Conservation (phyloP, 2,888 invertebrate genomes). For the Machimus atricapillus region DNA sequence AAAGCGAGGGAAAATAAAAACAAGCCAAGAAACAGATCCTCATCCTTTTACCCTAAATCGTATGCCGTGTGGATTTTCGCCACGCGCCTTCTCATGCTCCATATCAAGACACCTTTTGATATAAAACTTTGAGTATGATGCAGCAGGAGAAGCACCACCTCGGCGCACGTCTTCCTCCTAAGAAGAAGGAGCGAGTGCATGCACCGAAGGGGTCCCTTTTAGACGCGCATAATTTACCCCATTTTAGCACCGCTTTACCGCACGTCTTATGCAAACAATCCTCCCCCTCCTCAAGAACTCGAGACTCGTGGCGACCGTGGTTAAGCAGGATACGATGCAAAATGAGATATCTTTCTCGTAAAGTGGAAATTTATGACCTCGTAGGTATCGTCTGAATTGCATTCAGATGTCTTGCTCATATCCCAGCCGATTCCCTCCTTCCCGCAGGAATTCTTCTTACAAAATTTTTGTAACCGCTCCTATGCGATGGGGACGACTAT, state of each 20-base stretch:
- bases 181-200: not conserved
- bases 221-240: not conserved
- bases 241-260: not conserved
- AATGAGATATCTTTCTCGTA: not conserved
- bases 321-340: not conserved
- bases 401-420: not conserved
- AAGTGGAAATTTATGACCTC: not conserved
- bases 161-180: not conserved
- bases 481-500: not conserved
- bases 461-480: not conserved
- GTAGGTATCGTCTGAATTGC: not conserved
- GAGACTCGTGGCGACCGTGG: not conserved
- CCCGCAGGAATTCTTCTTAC: not conserved
- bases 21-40: not conserved
- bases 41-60: not conserved
- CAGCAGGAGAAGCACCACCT: not conserved
- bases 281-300: not conserved
- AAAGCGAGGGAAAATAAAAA: not conserved
- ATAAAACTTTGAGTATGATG: not conserved
- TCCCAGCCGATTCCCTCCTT: not conserved
- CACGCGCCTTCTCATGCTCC: not conserved
- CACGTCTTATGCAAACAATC: not conserved
- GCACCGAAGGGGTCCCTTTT: not conserved
- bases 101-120: not conserved
- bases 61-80: not conserved